A percentile compares a stretch with the other conserved stretches of the same genome.
Conservation (phyloP, 2,888 invertebrate genomes). For the Dolichomitus sp. region DNA sequence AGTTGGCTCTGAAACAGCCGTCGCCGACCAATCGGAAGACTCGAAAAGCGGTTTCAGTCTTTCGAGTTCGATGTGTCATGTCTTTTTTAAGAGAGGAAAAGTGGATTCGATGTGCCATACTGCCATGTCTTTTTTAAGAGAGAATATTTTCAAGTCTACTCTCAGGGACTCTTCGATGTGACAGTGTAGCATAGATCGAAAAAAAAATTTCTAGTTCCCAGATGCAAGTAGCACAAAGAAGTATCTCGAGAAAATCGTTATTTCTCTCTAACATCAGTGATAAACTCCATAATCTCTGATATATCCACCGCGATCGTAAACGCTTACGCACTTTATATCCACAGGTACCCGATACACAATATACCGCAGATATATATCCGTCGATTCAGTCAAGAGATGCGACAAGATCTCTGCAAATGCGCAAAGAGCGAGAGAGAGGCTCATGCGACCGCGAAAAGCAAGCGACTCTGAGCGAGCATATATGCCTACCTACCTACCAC, state of each 20-base stretch:
- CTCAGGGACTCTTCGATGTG: neutral
- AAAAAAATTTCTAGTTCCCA: neutral
- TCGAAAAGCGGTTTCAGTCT: too few relatives aligned
- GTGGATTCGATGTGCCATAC: too few relatives aligned
- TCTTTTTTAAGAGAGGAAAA: too few relatives aligned
- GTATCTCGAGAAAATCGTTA: constrained; percentile 8
- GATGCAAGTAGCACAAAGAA: neutral
- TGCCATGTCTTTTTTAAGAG: too few relatives aligned
- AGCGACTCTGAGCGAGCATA: neutral
- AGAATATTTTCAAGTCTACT: too few relatives aligned
- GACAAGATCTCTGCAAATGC: constrained; percentile 66
- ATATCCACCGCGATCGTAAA: constrained; percentile 69
- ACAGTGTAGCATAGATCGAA: neutral
- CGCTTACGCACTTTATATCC: constrained; percentile 55
- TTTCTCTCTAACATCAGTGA: constrained; percentile 19
- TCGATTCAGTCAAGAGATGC: constrained; percentile 64
- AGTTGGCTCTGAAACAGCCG: too few relatives aligned
- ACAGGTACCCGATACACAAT: constrained; percentile 54
- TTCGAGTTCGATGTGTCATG: too few relatives aligned
- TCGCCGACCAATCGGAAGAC: too few relatives aligned
- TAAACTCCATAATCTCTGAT: constrained; percentile 17
- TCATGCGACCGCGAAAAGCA: constrained; percentile 32
- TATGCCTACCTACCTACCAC: neutral
- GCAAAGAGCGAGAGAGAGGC: constrained; percentile 10
- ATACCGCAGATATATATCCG: constrained; percentile 19